phyloP scores from a whole-genome alignment of 2,113 vertebrate species.

The Lutjanus erythropterus region DNA sequence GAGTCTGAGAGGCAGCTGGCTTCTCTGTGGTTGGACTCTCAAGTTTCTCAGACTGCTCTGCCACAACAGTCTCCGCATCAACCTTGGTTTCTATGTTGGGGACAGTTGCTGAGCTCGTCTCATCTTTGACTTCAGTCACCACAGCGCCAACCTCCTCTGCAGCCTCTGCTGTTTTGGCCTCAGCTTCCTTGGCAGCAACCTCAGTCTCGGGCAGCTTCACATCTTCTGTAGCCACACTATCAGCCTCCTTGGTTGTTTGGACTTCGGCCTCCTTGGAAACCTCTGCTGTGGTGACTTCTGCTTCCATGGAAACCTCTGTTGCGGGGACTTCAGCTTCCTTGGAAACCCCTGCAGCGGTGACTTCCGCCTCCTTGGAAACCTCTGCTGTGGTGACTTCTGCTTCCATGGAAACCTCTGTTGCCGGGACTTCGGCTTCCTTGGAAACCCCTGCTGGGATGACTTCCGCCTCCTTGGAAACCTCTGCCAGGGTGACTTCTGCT shows the following conservation, averaged over 20 bases:
- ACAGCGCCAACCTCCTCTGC: not conserved
- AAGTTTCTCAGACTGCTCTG: constrained; percentile 2
- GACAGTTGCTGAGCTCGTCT: constrained; percentile 7
- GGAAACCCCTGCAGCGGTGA: not conserved
- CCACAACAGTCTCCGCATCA: constrained; percentile 5
- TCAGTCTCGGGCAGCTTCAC: not conserved
- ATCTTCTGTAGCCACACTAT: not conserved
- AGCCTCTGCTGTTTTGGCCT: not conserved
- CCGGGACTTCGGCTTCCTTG: not conserved
- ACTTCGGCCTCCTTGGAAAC: not conserved
- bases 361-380: not conserved
- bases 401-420: not conserved
- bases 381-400: not conserved
- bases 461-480: not conserved
- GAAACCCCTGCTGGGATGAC: not conserved
- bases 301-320: not conserved
- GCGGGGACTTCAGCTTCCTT: not conserved
- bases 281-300: not conserved
- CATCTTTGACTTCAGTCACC: not conserved
- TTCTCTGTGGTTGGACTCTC: not conserved
- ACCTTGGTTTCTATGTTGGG: constrained; percentile 1
- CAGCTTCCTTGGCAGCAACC: not conserved
- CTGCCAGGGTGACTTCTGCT: not conserved
- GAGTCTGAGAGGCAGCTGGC: constrained; percentile 9
- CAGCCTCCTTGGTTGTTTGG: not conserved